Evolutionary conservation across 2,888 invertebrate species (phyloP).

Genomic region (Nasonia oneida): DNA sequence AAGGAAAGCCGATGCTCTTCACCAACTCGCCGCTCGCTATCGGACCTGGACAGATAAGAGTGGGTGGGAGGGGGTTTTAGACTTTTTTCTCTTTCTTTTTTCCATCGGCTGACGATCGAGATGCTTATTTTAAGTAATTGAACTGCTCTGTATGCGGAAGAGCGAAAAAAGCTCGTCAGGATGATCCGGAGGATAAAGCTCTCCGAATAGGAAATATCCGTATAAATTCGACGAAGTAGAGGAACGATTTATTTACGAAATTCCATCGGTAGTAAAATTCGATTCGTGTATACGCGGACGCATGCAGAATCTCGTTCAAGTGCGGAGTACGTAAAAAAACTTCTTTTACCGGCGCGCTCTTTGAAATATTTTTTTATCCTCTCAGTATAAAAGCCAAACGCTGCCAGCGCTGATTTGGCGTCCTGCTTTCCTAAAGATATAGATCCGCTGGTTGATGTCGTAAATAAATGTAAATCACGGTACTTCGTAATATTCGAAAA

Average conservation of each 20-base stretch:
- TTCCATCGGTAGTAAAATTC: conserved; percentile 36
- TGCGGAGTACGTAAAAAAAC: not conserved
- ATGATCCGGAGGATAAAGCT: no score
- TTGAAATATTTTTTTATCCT: not conserved
- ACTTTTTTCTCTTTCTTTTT: no score
- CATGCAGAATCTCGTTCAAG: conserved; percentile 12
- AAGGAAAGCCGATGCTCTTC: conserved; percentile 85
- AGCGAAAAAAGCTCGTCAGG: no score
- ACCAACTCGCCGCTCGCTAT: conserved; percentile 87
- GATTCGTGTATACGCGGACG: not conserved
- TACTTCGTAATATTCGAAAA: not conserved
- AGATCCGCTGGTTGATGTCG: not conserved
- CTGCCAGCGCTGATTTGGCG: not conserved
- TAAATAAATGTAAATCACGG: not conserved
- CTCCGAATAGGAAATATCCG: conserved; percentile 4
- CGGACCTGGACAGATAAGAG: conserved; percentile 82
- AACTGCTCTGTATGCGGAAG: not conserved
- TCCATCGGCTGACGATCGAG: no score
- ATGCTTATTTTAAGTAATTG: not conserved
- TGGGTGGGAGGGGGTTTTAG: not conserved
- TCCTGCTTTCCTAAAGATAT: no score
- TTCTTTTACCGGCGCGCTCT: not conserved
- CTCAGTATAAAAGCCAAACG: not conserved
- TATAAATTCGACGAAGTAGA: not conserved
- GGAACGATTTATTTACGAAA: conserved; percentile 7